These are phyloP conservation scores for Lanius ludovicianus DNA, from an alignment of 2,113 vertebrate genomes.

Conservation along the genomic window DNA sequence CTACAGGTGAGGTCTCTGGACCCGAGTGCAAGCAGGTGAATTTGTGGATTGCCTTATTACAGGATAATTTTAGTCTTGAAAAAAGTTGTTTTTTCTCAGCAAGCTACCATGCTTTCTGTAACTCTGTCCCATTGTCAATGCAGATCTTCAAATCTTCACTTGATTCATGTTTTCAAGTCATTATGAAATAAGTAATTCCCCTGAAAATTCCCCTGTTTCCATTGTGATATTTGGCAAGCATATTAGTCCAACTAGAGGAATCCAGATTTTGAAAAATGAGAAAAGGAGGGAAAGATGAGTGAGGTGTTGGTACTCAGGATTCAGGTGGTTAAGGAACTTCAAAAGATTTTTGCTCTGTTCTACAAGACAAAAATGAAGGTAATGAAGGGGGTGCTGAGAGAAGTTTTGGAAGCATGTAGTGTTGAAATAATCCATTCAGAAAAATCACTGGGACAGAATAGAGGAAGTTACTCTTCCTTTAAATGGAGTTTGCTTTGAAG, in stretches of 20 bases:
- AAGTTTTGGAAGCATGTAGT: rapidly evolving
- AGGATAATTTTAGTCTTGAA: neutral
- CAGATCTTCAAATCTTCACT: neutral
- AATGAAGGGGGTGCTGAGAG: neutral
- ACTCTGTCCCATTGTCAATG: neutral
- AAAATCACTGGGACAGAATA: neutral
- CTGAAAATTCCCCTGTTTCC: neutral
- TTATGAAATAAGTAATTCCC: neutral
- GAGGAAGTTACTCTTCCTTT: neutral
- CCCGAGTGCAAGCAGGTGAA: neutral
- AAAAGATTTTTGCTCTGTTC: neutral
- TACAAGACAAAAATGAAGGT: neutral
- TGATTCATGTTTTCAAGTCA: neutral
- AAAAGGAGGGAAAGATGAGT: neutral
- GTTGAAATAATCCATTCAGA: neutral
- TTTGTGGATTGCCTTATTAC: neutral
- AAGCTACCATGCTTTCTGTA: neutral
- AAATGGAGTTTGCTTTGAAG: neutral
- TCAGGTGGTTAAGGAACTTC: neutral
- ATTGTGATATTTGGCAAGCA: neutral
- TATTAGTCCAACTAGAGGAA: neutral
- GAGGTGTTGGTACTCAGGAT: neutral
- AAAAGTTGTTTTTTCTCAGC: neutral
- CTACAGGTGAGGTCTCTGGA: neutral
- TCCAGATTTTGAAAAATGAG: neutral